Conservation (phyloP, 1,140 invertebrate species). For the Apis laboriosa region DNA sequence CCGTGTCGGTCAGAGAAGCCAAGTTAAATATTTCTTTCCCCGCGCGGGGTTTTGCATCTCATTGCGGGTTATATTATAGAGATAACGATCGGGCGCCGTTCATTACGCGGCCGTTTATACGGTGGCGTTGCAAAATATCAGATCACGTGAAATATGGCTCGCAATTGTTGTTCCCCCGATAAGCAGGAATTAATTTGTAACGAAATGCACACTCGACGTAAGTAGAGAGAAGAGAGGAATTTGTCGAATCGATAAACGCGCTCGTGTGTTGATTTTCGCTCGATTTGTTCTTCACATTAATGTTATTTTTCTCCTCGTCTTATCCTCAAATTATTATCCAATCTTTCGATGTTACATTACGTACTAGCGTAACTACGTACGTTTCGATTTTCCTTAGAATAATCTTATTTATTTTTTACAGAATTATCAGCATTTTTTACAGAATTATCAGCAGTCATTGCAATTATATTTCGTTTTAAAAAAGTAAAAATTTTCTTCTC, state of each 20-base stretch:
- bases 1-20: not conserved
- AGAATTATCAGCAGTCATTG: too few species aligned
- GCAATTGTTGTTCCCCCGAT: conserved; percentile 37
- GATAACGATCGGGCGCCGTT: conserved; percentile 25
- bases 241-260: conserved; percentile 35
- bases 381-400: too few species aligned
- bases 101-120: conserved; percentile 20
- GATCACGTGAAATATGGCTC: conserved; percentile 21
- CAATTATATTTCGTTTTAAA: too few species aligned
- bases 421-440: too few species aligned
- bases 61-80: conserved; percentile 19
- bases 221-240: conserved; percentile 8
- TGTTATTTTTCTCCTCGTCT: too few species aligned
- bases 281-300: not conserved
- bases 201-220: conserved; percentile 26
- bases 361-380: too few species aligned
- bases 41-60: conserved; percentile 4
- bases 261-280: not conserved
- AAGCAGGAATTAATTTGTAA: conserved; percentile 49
- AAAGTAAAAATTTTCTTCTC: too few species aligned
- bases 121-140: conserved; percentile 14
- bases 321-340: not conserved
- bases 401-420: too few species aligned
- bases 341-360: too few species aligned
- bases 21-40: conserved; percentile 34